These are phyloP conservation scores for Andrena hattorfiana DNA, from an alignment of 2,888 invertebrate genomes.

Conservation along the genomic window DNA sequence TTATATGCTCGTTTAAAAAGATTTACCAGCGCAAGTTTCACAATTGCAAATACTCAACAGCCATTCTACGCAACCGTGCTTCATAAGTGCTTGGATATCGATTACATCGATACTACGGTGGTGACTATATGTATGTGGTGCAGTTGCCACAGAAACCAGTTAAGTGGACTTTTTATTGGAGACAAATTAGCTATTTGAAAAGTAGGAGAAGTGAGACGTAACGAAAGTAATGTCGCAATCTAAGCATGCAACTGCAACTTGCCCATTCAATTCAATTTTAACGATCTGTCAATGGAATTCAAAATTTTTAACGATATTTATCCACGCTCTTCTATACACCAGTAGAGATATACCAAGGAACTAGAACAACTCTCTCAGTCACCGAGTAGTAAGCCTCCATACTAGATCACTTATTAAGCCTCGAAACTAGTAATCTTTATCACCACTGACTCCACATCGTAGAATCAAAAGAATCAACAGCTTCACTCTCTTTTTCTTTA, in stretches of 20 bases:
- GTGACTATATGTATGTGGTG: background rate
- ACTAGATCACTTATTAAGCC: no score
- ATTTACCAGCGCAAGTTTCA: background rate
- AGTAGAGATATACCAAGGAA: no score
- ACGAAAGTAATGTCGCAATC: background rate
- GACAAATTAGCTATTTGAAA: background rate
- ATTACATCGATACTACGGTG: background rate
- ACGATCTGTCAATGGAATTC: background rate
- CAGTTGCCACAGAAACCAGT: conserved; percentile 3
- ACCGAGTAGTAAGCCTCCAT: no score
- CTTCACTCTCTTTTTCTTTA: no score
- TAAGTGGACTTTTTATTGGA: background rate
- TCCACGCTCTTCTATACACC: no score
- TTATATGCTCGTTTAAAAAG: conserved; percentile 31
- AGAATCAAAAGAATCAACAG: no score
- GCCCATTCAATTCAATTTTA: background rate
- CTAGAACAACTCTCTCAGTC: no score
- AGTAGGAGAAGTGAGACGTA: background rate
- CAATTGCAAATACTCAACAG: background rate
- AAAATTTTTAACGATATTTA: background rate
- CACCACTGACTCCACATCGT: no score
- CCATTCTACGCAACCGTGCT: background rate
- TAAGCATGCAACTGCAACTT: background rate
- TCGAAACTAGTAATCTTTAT: no score
- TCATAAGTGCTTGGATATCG: background rate